Conservation (phyloP, 2,113 vertebrate species). For the Laticauda laticaudata region DNA sequence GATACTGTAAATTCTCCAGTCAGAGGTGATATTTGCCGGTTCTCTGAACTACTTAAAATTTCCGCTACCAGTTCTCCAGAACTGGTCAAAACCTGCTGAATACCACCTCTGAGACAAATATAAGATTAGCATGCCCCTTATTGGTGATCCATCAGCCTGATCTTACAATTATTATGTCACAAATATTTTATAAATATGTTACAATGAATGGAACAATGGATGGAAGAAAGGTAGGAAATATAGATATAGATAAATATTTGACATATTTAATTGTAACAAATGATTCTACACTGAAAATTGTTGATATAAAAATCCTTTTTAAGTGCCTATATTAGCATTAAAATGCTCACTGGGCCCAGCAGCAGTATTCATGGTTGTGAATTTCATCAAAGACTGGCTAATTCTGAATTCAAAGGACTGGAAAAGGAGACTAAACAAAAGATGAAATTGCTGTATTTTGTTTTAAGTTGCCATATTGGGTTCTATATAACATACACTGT, state of each 20-base stretch:
- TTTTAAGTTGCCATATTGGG: background rate
- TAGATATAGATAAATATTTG: background rate
- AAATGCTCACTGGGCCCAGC: background rate
- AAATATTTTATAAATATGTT: background rate
- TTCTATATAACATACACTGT: background rate
- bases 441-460: background rate
- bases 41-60: too few relatives aligned
- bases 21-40: too few relatives aligned
- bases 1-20: too few relatives aligned
- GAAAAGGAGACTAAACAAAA: background rate
- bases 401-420: background rate
- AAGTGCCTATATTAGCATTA: background rate
- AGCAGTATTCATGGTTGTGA: background rate
- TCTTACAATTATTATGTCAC: background rate
- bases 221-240: background rate
- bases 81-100: too few relatives aligned
- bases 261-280: background rate
- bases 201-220: background rate
- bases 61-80: too few relatives aligned
- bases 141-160: background rate
- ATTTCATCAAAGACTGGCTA: background rate
- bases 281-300: background rate
- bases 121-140: background rate
- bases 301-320: background rate
- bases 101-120: background rate